Conservation (phyloP, 2,888 invertebrate species). For the Papilio elwesi region DNA sequence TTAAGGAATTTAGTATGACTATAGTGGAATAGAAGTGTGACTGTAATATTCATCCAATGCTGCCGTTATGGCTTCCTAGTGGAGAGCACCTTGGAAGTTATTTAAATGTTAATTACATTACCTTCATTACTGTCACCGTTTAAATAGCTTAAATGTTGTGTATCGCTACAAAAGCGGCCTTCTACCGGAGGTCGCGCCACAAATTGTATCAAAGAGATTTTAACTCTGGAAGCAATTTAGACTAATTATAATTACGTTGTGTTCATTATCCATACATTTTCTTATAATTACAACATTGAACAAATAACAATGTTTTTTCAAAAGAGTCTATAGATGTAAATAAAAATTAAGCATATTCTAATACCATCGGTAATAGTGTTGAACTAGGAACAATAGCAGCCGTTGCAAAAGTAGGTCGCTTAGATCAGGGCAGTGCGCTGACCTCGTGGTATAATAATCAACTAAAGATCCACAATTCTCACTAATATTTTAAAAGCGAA, state of each 20-base stretch:
- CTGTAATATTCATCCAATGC: background rate
- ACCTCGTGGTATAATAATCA: too few species aligned
- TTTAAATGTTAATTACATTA: slow-evolving; percentile 16
- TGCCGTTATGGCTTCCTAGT: background rate
- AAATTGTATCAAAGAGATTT: slow-evolving; percentile 11
- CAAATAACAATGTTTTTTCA: background rate
- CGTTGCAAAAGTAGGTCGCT: too few species aligned
- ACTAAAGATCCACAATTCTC: too few species aligned
- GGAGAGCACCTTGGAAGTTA: background rate
- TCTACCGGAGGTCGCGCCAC: slow-evolving; percentile 3
- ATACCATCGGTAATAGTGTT: too few species aligned
- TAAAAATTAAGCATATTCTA: too few species aligned
- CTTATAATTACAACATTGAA: background rate
- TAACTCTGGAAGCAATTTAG: slow-evolving; percentile 6
- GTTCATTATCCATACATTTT: slow-evolving; percentile 4
- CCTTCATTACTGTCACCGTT: slow-evolving; percentile 17
- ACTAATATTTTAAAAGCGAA: too few species aligned
- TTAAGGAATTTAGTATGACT: too few species aligned
- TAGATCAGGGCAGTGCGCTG: too few species aligned
- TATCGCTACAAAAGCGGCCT: slow-evolving; percentile 2
- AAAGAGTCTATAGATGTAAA: too few species aligned
- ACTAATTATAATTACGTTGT: slow-evolving; percentile 8
- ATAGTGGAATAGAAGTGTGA: background rate
- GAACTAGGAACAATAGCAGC: too few species aligned
- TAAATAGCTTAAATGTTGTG: slow-evolving; percentile 12